phyloP scores from a whole-genome alignment of 2,888 invertebrate genomes.

The Nemotelus nigrinus region DNA sequence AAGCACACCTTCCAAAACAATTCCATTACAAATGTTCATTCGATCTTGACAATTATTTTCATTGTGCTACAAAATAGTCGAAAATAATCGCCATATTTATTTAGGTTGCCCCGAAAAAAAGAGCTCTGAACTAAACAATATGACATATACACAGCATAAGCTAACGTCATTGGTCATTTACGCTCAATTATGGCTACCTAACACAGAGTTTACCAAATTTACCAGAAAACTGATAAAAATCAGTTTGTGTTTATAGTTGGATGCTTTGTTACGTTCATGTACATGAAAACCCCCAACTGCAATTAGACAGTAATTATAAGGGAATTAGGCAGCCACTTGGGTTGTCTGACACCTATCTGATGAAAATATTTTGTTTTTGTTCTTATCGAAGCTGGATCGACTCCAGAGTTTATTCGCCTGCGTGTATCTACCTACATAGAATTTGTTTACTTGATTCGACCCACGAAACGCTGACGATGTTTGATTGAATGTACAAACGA shows the following conservation, averaged over 20 bases:
- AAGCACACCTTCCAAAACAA: no score
- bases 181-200: constrained; percentile 48
- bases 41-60: constrained; percentile 6
- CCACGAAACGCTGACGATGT: no score
- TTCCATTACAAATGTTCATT: no score
- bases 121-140: not conserved
- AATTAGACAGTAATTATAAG: constrained; percentile 50
- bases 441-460: no score
- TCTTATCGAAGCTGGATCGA: not conserved
- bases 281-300: constrained; percentile 26
- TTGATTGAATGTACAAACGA: no score
- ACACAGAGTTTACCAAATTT: constrained; percentile 46
- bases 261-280: not conserved
- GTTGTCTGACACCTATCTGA: constrained; percentile 30
- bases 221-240: constrained; percentile 42
- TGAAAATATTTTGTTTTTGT: not conserved
- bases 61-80: not conserved
- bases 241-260: constrained; percentile 4
- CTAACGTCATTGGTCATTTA: constrained; percentile 32
- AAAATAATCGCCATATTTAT: constrained; percentile 36
- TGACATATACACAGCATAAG: not conserved
- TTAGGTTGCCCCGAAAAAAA: not conserved
- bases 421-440: no score
- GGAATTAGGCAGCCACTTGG: constrained; percentile 45
- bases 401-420: not conserved